These are phyloP conservation scores for Vesta saturnalis DNA, from an alignment of 2,888 invertebrate genomes.

Conservation along the genomic window DNA sequence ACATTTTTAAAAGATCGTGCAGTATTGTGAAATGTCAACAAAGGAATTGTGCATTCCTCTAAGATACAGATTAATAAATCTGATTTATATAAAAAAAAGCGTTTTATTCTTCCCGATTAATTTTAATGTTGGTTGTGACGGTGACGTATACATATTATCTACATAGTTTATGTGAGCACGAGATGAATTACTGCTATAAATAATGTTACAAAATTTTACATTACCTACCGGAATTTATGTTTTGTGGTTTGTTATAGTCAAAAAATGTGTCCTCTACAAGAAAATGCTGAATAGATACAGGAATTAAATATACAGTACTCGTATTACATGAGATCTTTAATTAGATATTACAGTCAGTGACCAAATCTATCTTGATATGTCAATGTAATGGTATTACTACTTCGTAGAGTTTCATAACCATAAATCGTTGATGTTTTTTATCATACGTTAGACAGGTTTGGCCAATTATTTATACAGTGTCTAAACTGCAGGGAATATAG, in stretches of 20 bases:
- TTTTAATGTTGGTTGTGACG: slow-evolving; percentile 1
- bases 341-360: not conserved
- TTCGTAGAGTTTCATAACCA: too few species aligned
- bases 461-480: too few species aligned
- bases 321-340: too few species aligned
- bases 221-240: not conserved
- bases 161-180: slow-evolving; percentile 3
- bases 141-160: slow-evolving; percentile 21
- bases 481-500: too few species aligned
- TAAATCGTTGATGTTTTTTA: too few species aligned
- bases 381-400: too few species aligned
- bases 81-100: not conserved
- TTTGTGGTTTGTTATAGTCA: not conserved
- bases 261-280: not conserved
- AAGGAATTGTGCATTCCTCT: not conserved
- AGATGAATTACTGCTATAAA: slow-evolving; percentile 6
- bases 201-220: slow-evolving; percentile 12
- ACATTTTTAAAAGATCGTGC: not conserved
- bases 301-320: too few species aligned
- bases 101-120: not conserved
- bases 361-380: too few species aligned
- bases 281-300: too few species aligned
- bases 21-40: not conserved
- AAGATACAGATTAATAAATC: not conserved
- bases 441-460: too few species aligned